phyloP scores from a whole-genome alignment of 2,113 vertebrate species.

The Anser brachyrhynchus region DNA sequence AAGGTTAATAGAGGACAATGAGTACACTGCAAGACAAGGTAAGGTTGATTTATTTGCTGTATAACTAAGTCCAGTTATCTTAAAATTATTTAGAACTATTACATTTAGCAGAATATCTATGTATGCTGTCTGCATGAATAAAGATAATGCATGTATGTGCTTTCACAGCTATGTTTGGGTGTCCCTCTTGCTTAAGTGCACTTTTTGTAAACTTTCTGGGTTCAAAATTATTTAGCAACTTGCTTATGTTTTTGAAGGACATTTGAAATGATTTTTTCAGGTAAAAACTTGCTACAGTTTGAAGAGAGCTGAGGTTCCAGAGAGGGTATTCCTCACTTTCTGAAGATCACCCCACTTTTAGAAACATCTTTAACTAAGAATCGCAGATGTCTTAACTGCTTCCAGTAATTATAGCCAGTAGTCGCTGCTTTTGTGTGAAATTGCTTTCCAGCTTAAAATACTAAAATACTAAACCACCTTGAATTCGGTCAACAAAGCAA shows the following conservation, averaged over 20 bases:
- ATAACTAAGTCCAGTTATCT: not conserved
- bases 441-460: not conserved
- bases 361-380: not conserved
- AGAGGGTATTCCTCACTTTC: not conserved
- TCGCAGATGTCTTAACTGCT: not conserved
- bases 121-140: not conserved
- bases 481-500: not conserved
- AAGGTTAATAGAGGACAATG: slow-evolving; percentile 96
- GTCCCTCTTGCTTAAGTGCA: fast-evolving
- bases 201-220: not conserved
- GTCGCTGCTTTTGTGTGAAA: not conserved
- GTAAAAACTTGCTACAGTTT: not conserved
- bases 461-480: not conserved
- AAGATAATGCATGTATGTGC: not conserved
- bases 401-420: not conserved
- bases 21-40: slow-evolving; percentile 96
- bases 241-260: not conserved
- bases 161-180: not conserved
- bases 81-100: not conserved
- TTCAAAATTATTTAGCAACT: not conserved
- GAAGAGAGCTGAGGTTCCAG: not conserved
- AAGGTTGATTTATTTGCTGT: slow-evolving; percentile 26
- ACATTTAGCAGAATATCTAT: not conserved
- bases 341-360: not conserved
- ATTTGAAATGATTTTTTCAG: not conserved